Evolutionary conservation across 2,113 vertebrate genomes (phyloP).

Genomic region (Hepsetus odoe): DNA sequence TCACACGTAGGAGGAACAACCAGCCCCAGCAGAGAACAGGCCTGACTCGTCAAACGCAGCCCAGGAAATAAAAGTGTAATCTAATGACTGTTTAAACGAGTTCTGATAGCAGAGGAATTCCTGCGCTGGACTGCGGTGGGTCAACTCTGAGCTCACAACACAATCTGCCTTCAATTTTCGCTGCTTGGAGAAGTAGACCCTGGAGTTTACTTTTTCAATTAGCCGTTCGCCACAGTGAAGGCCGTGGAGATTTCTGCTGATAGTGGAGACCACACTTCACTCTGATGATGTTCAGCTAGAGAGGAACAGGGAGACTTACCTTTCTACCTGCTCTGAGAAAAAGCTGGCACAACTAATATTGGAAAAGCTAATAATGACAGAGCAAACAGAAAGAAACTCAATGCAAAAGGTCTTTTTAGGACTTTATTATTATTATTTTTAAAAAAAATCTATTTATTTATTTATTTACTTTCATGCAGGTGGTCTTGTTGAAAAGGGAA

Average conservation of each 20-base stretch:
- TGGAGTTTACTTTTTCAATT: conserved; percentile 71
- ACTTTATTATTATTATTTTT: too few species aligned
- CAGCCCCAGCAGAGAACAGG: background rate
- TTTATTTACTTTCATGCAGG: too few species aligned
- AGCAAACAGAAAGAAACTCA: too few species aligned
- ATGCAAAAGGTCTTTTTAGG: too few species aligned
- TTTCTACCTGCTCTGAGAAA: too few species aligned
- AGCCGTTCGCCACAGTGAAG: conserved; percentile 61
- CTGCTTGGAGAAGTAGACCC: conserved; percentile 49
- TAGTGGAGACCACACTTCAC: background rate
- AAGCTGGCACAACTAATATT: too few species aligned
- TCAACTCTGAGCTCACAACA: conserved; percentile 46
- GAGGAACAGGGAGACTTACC: too few species aligned
- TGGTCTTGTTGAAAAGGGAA: too few species aligned
- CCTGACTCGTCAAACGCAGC: background rate
- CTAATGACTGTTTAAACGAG: conserved; percentile 23
- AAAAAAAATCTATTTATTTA: too few species aligned
- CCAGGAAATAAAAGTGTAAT: background rate
- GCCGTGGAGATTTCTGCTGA: conserved; percentile 62
- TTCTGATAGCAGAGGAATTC: conserved; percentile 36
- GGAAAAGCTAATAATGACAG: too few species aligned
- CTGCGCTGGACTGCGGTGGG: conserved; percentile 3
- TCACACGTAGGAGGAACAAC: too few species aligned
- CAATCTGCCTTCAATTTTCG: conserved; percentile 66
- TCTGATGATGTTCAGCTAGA: background rate